Base-by-base conservation (phyloP, 1,140 invertebrate species). In the Trichonephila clavipes region DNA sequence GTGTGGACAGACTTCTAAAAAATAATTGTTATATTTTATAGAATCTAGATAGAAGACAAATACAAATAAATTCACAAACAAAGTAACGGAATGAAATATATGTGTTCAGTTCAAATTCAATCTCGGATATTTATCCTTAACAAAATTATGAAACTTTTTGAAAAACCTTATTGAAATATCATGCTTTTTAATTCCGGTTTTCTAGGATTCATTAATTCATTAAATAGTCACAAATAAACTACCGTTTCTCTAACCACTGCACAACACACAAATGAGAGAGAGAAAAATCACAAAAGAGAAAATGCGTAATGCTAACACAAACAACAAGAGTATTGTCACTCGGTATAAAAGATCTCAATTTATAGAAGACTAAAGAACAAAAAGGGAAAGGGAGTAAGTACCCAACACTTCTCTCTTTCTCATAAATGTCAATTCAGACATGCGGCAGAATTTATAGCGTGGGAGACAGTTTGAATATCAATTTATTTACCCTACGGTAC, bases 401-500 rank as follows among this genome's bases (percentile, higher is more conserved):
- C 16, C 72, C 4, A 69, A 28, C 19, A 34, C 34, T 77, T 2
- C 34, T 3, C 28, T 24, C 28, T 40, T 24, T 19, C 72, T 5
- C 72, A 77, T 77, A 77, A 77, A 77, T 40, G 34, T 40, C 72
- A 77, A 40, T 77, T 77, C 72, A 77, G 24, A 40, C 12, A 40
- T 28, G 34, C 18, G 28, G 18, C 72, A 77, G 72, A 77, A 34
- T 77, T 77, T 77, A 77, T 40, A 77, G 72, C 72, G 72, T 77
- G 72, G 72, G 72, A 77, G 72, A 40, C 72, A 69, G 66, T 69
- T 24, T 77, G 28, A 77, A 77, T 77, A 77, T 40, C 28, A 77
- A 77, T 77, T 77, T 77, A 77, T 77, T 34, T 40, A 77, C 28
- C 72, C 72, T 40, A 14, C 34, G 72, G 34, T 28, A 77, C 72